Conservation (phyloP, 2,888 invertebrate genomes). For the Pandemis cinnamomeana region DNA sequence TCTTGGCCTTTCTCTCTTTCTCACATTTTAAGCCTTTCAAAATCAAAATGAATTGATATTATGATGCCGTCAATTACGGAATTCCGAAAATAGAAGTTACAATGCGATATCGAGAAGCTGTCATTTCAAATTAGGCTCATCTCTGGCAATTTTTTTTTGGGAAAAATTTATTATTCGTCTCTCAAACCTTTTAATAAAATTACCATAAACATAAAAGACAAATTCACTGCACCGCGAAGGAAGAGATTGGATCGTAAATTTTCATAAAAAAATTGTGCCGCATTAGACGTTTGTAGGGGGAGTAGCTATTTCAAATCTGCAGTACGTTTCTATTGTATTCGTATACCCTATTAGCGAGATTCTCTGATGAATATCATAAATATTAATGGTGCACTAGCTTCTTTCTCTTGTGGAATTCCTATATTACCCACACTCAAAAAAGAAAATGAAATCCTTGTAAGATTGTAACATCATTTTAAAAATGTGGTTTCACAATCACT, state of each 20-base stretch:
- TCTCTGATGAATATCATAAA: background rate
- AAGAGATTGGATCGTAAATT: conserved; percentile 46
- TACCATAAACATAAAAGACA: conserved; percentile 62
- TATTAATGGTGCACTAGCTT: background rate
- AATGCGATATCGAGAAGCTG: conserved; percentile 23
- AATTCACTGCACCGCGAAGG: conserved; percentile 50
- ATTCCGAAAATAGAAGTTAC: background rate
- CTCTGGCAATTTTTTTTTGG: conserved; percentile 7
- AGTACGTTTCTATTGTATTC: background rate
- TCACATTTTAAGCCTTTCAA: background rate
- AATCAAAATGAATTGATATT: background rate
- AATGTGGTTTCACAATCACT: too few relatives aligned
- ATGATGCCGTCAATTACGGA: background rate
- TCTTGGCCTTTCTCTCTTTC: too few relatives aligned
- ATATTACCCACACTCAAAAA: too few relatives aligned
- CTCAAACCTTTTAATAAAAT: conserved; percentile 67
- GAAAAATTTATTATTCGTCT: conserved; percentile 30
- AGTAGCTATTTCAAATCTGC: background rate
- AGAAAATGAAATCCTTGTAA: too few relatives aligned
- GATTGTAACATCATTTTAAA: too few relatives aligned
- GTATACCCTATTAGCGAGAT: background rate
- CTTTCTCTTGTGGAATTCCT: too few relatives aligned
- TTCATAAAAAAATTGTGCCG: conserved; percentile 4
- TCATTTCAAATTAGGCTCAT: conserved; percentile 24
- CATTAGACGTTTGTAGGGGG: conserved; percentile 4